These are phyloP conservation scores for Drosophila seclusa DNA, from an alignment of 2,888 invertebrate genomes.

Conservation along the genomic window DNA sequence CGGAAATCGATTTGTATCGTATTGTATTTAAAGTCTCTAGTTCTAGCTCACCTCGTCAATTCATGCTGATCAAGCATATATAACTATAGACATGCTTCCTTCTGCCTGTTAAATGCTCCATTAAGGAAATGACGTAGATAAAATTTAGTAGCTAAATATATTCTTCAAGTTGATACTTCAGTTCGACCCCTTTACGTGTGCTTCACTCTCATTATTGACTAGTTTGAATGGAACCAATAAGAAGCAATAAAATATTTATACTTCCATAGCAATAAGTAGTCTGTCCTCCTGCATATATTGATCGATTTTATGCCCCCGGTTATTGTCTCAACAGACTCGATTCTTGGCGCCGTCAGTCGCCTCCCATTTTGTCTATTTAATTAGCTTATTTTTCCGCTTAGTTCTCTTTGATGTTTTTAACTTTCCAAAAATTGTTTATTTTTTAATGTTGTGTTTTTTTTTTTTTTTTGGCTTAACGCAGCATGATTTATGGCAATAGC, in stretches of 20 bases:
- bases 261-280: neutral
- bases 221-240: neutral
- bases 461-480: slow-evolving; percentile 37
- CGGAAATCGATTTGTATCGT: neutral
- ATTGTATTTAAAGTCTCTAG: neutral
- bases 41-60: neutral
- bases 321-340: neutral
- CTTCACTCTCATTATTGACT: neutral
- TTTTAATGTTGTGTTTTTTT: slow-evolving; percentile 16
- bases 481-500: slow-evolving; percentile 52
- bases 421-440: slow-evolving; percentile 66
- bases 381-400: slow-evolving; percentile 41
- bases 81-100: neutral
- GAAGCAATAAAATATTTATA: no score
- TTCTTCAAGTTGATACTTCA: neutral
- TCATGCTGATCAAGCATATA: neutral
- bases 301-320: slow-evolving; percentile 1
- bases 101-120: neutral
- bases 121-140: neutral
- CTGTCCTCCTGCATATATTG: neutral
- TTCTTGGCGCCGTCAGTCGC: slow-evolving; percentile 44
- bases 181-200: neutral
- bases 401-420: slow-evolving; percentile 45
- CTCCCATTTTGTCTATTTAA: slow-evolving; percentile 41
- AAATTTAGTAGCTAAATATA: neutral